Conservation (phyloP, 1,140 invertebrate species). For the Octopus sinensis region DNA sequence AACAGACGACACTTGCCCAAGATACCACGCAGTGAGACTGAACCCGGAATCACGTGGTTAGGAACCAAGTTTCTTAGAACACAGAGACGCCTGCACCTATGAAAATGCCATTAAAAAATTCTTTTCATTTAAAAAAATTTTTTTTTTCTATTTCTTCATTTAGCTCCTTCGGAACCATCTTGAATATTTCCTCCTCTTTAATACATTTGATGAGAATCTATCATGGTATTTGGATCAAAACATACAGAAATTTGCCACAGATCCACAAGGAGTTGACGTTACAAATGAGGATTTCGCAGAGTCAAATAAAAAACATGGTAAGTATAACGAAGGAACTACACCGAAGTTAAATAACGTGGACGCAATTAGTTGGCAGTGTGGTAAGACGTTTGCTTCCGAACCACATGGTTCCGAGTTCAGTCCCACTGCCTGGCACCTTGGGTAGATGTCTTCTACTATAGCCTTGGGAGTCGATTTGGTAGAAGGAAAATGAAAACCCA, state of each 20-base stretch:
- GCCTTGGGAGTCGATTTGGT: too few relatives aligned
- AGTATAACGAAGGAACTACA: slow-evolving; percentile 13
- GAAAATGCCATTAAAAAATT: not conserved
- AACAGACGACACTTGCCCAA: too few relatives aligned
- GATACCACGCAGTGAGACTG: too few relatives aligned
- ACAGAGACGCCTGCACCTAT: not conserved
- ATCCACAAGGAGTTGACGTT: slow-evolving; percentile 30
- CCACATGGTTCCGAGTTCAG: too few relatives aligned
- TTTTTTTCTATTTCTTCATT: not conserved
- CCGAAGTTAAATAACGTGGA: too few relatives aligned
- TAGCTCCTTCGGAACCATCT: slow-evolving; percentile 28
- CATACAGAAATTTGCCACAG: slow-evolving; percentile 30
- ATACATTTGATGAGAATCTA: slow-evolving; percentile 44
- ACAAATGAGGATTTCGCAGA: slow-evolving; percentile 34
- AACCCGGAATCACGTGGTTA: too few relatives aligned
- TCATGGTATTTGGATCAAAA: slow-evolving; percentile 47
- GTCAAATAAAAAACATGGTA: slow-evolving; percentile 40
- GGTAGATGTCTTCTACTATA: too few relatives aligned
- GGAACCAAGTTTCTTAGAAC: not conserved
- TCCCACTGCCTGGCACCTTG: too few relatives aligned
- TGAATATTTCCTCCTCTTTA: slow-evolving; percentile 40
- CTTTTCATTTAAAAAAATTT: not conserved
- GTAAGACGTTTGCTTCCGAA: too few relatives aligned
- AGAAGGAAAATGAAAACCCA: too few relatives aligned
- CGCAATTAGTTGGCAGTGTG: too few relatives aligned